Percentiles rank a stretch among this genome's conserved stretches.
Conservation (phyloP, 2,797 vertebrate genomes). For the Sebastes hopkinsi region DNA sequence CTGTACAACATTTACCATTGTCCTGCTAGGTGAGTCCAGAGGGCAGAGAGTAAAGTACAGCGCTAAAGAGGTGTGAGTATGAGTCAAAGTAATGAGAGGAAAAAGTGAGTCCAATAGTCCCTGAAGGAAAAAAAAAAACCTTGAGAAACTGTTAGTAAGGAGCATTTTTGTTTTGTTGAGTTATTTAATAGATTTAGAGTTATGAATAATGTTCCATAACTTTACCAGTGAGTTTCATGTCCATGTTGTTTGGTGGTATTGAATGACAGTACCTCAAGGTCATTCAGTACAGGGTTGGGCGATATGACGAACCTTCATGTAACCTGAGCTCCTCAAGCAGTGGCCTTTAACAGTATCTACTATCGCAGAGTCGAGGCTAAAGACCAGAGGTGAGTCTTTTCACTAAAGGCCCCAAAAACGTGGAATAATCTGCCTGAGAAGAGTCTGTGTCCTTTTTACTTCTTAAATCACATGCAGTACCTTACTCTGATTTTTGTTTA, state of each 20-base stretch:
- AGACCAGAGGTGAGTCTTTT: background rate
- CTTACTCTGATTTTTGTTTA: background rate
- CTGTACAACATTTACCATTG: conserved; percentile 28
- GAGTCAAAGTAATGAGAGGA: background rate
- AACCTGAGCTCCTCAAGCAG: background rate
- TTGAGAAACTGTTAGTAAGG: background rate
- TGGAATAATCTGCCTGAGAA: background rate
- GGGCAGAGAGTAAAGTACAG: conserved; percentile 5
- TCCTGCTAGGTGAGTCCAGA: conserved; percentile 16
- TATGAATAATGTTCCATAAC: background rate
- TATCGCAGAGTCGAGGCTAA: background rate
- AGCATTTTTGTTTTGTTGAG: background rate
- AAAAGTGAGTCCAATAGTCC: background rate
- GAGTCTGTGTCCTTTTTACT: background rate
- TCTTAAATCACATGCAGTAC: background rate
- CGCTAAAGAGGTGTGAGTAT: background rate
- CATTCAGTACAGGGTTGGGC: background rate
- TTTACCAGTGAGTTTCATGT: background rate
- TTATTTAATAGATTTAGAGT: background rate
- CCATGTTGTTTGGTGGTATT: background rate
- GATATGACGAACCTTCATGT: background rate
- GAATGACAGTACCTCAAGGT: background rate
- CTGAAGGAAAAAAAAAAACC: background rate
- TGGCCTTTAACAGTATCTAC: background rate
- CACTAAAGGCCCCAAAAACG: background rate